Evolutionary conservation across 2,797 vertebrate genomes (phyloP).

Genomic region (Zalophus californianus): DNA sequence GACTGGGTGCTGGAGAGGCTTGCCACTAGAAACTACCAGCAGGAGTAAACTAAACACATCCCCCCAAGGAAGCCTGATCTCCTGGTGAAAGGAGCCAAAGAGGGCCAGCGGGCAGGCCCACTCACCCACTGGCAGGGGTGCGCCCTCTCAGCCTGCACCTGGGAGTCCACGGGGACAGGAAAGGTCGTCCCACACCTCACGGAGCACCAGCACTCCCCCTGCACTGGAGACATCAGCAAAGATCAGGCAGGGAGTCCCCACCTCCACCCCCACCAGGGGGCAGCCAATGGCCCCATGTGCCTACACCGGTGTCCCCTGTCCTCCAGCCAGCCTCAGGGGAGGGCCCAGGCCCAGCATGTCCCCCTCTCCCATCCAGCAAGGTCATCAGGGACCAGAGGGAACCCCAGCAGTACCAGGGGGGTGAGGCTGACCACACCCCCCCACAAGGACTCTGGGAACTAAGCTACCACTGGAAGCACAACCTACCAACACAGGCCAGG

Average conservation of each 20-base stretch:
- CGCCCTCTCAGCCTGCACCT: too few relatives aligned
- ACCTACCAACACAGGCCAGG: neutral
- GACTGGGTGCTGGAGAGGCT: neutral
- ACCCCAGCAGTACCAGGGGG: neutral
- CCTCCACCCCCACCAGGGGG: neutral
- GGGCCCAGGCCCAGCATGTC: neutral
- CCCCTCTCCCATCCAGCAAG: neutral
- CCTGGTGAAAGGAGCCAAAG: neutral
- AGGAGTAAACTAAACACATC: neutral
- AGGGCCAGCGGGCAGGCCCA: too few relatives aligned
- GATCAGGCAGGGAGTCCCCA: neutral
- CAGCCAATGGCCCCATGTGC: neutral
- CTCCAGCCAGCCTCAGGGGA: neutral
- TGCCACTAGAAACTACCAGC: neutral
- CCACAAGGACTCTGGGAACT: neutral
- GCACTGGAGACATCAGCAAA: neutral
- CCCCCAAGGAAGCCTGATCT: neutral
- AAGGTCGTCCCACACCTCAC: fast-evolving
- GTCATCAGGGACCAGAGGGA: neutral
- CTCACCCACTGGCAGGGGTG: neutral
- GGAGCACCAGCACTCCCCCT: neutral
- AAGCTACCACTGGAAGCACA: neutral
- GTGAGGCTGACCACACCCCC: neutral
- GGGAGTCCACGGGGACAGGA: neutral
- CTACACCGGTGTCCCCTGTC: neutral